These are phyloP conservation scores for Trididemnum nubilum DNA, from an alignment of 23 tunicate species.

Conservation along the genomic window DNA sequence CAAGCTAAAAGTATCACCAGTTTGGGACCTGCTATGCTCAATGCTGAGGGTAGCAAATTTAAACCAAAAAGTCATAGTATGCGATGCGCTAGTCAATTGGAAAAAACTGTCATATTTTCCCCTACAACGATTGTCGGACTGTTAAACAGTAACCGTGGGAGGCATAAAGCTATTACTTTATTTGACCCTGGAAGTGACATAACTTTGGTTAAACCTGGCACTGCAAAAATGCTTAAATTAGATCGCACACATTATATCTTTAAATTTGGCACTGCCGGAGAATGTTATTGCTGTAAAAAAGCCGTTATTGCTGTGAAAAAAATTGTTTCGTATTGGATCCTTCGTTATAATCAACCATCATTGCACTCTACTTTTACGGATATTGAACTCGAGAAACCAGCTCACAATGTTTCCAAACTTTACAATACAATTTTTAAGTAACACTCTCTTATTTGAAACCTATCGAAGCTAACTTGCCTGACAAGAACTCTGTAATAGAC, in stretches of 20 bases:
- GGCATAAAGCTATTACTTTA: neutral
- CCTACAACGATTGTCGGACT: neutral
- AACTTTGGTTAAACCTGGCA: neutral
- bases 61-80: neutral
- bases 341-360: neutral
- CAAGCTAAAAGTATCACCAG: no score
- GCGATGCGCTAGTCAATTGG: neutral
- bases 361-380: neutral
- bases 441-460: neutral
- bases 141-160: neutral
- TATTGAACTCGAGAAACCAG: neutral
- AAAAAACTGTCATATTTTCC: neutral
- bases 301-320: no score
- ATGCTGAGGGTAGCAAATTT: neutral
- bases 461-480: neutral
- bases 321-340: neutral
- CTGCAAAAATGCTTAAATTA: neutral
- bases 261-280: neutral
- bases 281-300: neutral
- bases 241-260: neutral
- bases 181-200: constrained; percentile 1
- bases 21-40: no score
- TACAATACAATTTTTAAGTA: neutral
- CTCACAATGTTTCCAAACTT: neutral
- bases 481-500: neutral